phyloP scores from a whole-genome alignment of 2,797 vertebrate species.

The Dendrocincla tyrannina region DNA sequence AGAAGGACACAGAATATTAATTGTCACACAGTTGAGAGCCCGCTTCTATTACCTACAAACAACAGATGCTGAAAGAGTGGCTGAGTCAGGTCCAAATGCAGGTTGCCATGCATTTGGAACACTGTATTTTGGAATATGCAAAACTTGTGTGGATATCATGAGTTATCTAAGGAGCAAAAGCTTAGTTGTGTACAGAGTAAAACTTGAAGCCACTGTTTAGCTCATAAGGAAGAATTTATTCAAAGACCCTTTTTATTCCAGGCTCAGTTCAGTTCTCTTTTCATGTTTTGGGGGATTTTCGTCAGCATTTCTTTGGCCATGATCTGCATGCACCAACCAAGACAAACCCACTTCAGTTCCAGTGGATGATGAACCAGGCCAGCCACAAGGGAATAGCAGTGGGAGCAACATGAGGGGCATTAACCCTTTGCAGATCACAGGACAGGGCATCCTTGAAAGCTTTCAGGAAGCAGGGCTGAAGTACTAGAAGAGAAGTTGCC shows the following conservation, averaged over 20 bases:
- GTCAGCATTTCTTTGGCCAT: background rate
- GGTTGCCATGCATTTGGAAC: background rate
- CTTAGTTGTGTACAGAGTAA: background rate
- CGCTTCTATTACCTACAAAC: background rate
- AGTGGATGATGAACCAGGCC: background rate
- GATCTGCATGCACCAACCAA: background rate
- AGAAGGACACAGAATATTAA: background rate
- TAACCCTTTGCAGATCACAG: background rate
- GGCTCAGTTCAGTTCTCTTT: background rate
- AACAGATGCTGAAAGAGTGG: background rate
- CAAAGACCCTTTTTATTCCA: background rate
- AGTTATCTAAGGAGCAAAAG: background rate
- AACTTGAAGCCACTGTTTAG: background rate
- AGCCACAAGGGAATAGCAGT: background rate
- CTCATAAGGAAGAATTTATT: background rate
- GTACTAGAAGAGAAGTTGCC: background rate
- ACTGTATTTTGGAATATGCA: background rate
- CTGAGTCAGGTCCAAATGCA: background rate
- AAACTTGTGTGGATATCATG: background rate
- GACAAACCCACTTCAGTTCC: background rate
- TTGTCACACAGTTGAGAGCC: background rate
- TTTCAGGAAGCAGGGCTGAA: background rate
- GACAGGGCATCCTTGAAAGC: background rate
- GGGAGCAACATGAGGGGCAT: background rate
- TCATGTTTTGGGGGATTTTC: background rate